These are phyloP conservation scores for Bombus waltoni DNA, from an alignment of 1,140 invertebrate species.

Conservation along the genomic window DNA sequence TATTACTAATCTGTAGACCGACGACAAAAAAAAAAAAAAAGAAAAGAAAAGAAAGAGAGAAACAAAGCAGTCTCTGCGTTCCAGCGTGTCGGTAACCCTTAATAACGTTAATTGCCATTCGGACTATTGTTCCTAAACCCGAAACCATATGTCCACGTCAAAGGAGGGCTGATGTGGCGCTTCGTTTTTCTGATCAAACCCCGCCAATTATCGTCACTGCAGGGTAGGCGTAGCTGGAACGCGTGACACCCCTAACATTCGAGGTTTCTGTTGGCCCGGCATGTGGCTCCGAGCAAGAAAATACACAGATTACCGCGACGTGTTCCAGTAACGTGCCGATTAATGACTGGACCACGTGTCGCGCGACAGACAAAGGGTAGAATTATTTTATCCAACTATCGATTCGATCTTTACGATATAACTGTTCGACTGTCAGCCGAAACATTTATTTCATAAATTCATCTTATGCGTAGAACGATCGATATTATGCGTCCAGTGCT, in stretches of 20 bases:
- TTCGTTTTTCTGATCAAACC: constrained; percentile 46
- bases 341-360: constrained; percentile 39
- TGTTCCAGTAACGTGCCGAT: constrained; percentile 56
- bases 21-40: neutral
- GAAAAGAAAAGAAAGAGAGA: neutral
- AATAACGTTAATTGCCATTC: constrained; percentile 45
- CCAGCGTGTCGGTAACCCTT: neutral
- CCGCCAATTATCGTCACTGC: constrained; percentile 58
- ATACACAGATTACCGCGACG: constrained; percentile 48
- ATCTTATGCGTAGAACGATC: neutral
- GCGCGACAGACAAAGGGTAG: constrained; percentile 20
- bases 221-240: constrained; percentile 3
- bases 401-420: too few species aligned
- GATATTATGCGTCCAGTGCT: too few species aligned
- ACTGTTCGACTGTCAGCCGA: too few species aligned
- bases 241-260: constrained; percentile 27
- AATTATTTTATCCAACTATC: constrained; percentile 44
- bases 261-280: neutral
- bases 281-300: constrained; percentile 45
- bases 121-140: constrained; percentile 50
- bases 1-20: neutral
- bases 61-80: neutral
- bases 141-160: constrained; percentile 30
- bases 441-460: neutral
- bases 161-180: constrained; percentile 12